Percentiles rank a stretch among this genome's conserved stretches.
These are phyloP conservation scores for Champsocephalus gunnari DNA, from an alignment of 2,797 vertebrate species.

Conservation along the genomic window DNA sequence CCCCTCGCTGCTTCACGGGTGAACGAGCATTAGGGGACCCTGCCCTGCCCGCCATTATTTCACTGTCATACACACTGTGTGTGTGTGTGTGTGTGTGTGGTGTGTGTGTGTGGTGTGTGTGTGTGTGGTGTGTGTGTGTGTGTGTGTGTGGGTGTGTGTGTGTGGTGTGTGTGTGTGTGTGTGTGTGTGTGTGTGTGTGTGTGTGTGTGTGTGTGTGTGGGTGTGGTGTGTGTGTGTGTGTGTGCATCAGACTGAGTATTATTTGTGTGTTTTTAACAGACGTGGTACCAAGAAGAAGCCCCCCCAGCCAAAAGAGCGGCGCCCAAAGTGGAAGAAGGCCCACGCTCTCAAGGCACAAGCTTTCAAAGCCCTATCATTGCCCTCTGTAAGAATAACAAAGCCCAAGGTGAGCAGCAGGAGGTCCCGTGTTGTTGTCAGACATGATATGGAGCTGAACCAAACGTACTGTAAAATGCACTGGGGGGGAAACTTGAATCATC, in stretches of 20 bases:
- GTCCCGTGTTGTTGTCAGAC: neutral
- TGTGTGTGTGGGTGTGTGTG: too few relatives aligned
- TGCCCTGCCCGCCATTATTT: slow-evolving; percentile 51
- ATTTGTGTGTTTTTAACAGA: slow-evolving; percentile 72
- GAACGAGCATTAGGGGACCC: slow-evolving; percentile 61
- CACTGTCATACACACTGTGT: slow-evolving; percentile 48
- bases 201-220: too few relatives aligned
- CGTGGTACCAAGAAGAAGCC: slow-evolving; percentile 72
- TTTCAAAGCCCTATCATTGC: slow-evolving; percentile 56
- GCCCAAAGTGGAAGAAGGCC: rapidly evolving
- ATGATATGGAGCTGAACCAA: neutral
- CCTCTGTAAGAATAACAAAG: slow-evolving; percentile 80
- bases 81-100: neutral
- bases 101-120: too few relatives aligned
- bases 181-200: too few relatives aligned
- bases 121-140: too few relatives aligned
- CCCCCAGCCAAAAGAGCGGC: neutral
- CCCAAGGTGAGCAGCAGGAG: slow-evolving; percentile 81
- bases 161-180: too few relatives aligned
- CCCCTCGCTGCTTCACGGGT: slow-evolving; percentile 68
- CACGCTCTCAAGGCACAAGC: too few relatives aligned
- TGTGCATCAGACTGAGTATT: slow-evolving; percentile 10
- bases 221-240: neutral
- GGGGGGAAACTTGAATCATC: neutral
- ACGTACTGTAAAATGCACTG: neutral